These are phyloP conservation scores for Athrips mouffetella DNA, from an alignment of 2,888 invertebrate genomes.

Conservation along the genomic window DNA sequence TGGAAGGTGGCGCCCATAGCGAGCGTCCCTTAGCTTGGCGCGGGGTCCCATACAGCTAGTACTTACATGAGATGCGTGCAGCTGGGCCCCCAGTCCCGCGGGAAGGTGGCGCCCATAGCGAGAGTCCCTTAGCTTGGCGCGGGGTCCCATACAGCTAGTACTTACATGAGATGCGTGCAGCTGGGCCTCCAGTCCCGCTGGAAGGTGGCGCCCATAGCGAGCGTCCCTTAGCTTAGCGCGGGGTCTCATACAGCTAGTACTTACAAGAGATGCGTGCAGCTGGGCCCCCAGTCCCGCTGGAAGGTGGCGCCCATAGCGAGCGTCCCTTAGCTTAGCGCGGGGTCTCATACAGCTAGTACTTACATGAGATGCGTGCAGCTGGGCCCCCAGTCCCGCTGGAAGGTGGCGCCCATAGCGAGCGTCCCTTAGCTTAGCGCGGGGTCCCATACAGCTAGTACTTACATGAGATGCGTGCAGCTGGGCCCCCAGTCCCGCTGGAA, in stretches of 20 bases:
- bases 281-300: conserved; percentile 84
- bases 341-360: too few species aligned
- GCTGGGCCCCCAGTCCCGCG: conserved; percentile 83
- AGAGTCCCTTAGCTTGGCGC: too few species aligned
- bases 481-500: too few species aligned
- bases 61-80: conserved; percentile 93
- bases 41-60: too few species aligned
- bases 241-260: conserved; percentile 88
- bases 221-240: conserved; percentile 85
- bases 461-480: too few species aligned
- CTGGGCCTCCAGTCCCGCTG: conserved; percentile 84
- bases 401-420: too few species aligned
- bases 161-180: conserved; percentile 93
- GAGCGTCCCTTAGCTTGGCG: too few species aligned
- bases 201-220: conserved; percentile 92
- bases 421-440: too few species aligned
- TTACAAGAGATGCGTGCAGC: conserved; percentile 92
- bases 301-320: conserved; percentile 88
- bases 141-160: too few species aligned
- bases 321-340: too few species aligned
- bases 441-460: too few species aligned
- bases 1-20: too few species aligned
- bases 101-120: conserved; percentile 91
- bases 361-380: conserved; percentile 92
- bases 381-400: conserved; percentile 85